These are phyloP conservation scores for Cheilosia vulpina DNA, from an alignment of 2,888 invertebrate species.

Conservation along the genomic window DNA sequence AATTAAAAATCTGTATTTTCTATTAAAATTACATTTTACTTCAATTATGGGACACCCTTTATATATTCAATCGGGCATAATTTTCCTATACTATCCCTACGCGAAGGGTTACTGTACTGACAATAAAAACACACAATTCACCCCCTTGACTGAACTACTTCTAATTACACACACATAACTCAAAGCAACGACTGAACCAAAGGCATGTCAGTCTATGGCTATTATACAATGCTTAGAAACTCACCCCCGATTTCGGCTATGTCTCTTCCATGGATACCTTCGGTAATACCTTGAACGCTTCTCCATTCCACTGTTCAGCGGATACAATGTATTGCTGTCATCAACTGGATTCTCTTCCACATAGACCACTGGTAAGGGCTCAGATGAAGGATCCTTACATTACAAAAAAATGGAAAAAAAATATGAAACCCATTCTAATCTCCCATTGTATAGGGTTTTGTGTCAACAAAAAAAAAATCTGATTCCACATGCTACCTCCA, in stretches of 20 bases:
- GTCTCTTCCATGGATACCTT: constrained; percentile 87
- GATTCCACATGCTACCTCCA: constrained; percentile 79
- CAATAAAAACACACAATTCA: too few relatives aligned
- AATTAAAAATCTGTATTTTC: too few relatives aligned
- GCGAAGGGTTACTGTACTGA: too few relatives aligned
- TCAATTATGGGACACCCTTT: too few relatives aligned
- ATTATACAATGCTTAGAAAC: constrained; percentile 54
- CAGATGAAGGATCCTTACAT: constrained; percentile 80
- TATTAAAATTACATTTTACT: too few relatives aligned
- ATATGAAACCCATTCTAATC: not conserved
- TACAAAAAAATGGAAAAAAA: constrained; percentile 23
- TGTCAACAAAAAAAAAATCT: not conserved
- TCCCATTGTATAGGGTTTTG: constrained; percentile 2
- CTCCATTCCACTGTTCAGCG: constrained; percentile 77
- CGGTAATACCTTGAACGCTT: constrained; percentile 86
- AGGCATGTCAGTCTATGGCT: not conserved
- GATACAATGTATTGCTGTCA: constrained; percentile 72
- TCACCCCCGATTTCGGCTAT: constrained; percentile 84
- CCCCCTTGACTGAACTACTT: too few relatives aligned
- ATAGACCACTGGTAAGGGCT: constrained; percentile 82
- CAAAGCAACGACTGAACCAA: not conserved
- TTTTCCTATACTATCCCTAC: too few relatives aligned
- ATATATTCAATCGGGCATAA: too few relatives aligned
- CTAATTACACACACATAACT: not conserved
- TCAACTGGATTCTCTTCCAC: constrained; percentile 79